Conservation (phyloP, 2,797 vertebrate genomes). For the Sebastes aleutianus region DNA sequence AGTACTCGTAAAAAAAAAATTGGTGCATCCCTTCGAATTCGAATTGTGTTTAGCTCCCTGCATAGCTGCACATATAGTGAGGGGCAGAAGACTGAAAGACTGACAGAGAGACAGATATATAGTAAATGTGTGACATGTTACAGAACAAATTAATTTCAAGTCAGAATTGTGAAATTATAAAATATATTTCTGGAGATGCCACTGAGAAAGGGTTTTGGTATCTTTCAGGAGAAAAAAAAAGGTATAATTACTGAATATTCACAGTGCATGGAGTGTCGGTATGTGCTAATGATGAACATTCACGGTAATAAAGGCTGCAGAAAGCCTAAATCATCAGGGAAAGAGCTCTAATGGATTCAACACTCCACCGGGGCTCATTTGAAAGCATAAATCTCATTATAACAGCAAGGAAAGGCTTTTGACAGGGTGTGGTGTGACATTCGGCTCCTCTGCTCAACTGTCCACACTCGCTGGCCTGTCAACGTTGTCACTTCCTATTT, state of each 20-base stretch:
- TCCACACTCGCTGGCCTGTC: slow-evolving; percentile 72
- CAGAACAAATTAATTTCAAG: not conserved
- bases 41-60: not conserved
- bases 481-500: slow-evolving; percentile 80
- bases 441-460: slow-evolving; percentile 69
- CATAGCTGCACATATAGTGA: not conserved
- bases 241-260: slow-evolving; percentile 47
- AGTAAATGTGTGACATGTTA: slow-evolving; percentile 3
- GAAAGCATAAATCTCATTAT: slow-evolving; percentile 78
- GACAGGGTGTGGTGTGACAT: slow-evolving; percentile 76
- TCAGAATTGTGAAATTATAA: not conserved
- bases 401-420: slow-evolving; percentile 68
- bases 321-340: slow-evolving; percentile 60
- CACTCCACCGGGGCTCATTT: slow-evolving; percentile 54
- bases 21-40: not conserved
- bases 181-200: not conserved
- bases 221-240: not conserved
- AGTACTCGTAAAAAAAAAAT: too few relatives aligned
- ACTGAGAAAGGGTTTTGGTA: not conserved
- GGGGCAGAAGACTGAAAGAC: not conserved
- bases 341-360: slow-evolving; percentile 56
- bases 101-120: not conserved
- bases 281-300: slow-evolving; percentile 54
- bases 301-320: slow-evolving; percentile 48
- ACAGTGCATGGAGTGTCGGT: slow-evolving; percentile 1